Percentiles rank a stretch among this genome's conserved stretches.
Evolutionary conservation across 2,888 invertebrate genomes (phyloP).

Genomic region (Coremacera marginata): DNA sequence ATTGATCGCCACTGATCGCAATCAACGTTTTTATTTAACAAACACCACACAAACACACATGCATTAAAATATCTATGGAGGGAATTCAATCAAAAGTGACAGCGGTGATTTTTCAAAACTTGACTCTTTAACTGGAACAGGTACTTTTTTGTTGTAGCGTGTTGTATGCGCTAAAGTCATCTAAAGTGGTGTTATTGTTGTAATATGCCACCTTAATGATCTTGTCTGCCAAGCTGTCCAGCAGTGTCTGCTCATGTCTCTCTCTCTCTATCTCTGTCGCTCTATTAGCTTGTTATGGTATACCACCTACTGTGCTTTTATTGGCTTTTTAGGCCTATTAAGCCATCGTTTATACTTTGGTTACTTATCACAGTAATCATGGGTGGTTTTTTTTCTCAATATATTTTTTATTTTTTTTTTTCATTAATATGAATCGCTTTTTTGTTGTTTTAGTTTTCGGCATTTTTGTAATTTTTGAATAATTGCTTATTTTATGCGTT

Average conservation of each 20-base stretch:
- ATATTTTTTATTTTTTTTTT: constrained; percentile 31
- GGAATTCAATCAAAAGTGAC: constrained; percentile 36
- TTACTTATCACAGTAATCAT: constrained; percentile 6
- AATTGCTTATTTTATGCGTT: constrained; percentile 57
- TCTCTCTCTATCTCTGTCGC: background rate
- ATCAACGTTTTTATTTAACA: constrained; percentile 28
- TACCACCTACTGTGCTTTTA: constrained; percentile 67
- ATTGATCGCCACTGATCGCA: constrained; percentile 34
- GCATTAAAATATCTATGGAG: constrained; percentile 35
- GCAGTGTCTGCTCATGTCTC: background rate
- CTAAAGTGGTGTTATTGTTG: constrained; percentile 42
- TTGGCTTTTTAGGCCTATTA: constrained; percentile 65
- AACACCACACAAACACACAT: constrained; percentile 9
- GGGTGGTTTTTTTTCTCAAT: constrained; percentile 26
- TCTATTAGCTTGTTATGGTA: constrained; percentile 22
- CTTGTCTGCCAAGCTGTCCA: constrained; percentile 57
- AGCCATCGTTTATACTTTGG: constrained; percentile 54
- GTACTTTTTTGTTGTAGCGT: constrained; percentile 49
- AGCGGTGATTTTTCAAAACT: constrained; percentile 39
- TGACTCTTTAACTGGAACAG: constrained; percentile 55
- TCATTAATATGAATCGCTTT: background rate
- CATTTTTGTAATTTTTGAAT: constrained; percentile 50
- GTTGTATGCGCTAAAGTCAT: constrained; percentile 44
- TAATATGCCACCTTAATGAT: constrained; percentile 67
- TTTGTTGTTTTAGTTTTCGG: constrained; percentile 18